A percentile compares a stretch with the other conserved stretches of the same genome.
These are phyloP conservation scores for Hoplias malabaricus DNA, from an alignment of 2,113 vertebrate species.

Conservation along the genomic window DNA sequence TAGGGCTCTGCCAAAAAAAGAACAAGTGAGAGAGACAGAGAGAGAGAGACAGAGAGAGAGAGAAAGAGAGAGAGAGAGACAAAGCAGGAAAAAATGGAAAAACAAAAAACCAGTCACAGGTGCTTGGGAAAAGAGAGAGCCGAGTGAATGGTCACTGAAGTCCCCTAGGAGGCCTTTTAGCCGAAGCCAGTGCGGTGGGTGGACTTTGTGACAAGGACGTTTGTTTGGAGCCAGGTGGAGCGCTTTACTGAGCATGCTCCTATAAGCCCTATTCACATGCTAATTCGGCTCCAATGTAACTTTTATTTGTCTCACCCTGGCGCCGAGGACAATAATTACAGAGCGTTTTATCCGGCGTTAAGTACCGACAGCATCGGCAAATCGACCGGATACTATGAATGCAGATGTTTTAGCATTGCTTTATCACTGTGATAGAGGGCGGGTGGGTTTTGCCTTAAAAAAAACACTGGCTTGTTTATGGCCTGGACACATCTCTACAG, in stretches of 20 bases:
- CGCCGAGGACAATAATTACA: slow-evolving; percentile 53
- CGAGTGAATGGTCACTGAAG: slow-evolving; percentile 78
- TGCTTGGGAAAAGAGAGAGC: slow-evolving; percentile 77
- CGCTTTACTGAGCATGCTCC: slow-evolving; percentile 78
- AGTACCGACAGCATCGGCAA: slow-evolving; percentile 38
- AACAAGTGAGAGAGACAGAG: slow-evolving; percentile 37
- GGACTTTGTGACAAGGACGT: slow-evolving; percentile 80
- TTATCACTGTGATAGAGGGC: neutral
- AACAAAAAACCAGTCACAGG: slow-evolving; percentile 83
- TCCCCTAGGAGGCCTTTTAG: slow-evolving; percentile 80
- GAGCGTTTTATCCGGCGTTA: slow-evolving; percentile 43
- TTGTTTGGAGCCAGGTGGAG: slow-evolving; percentile 77
- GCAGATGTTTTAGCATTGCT: slow-evolving; percentile 34
- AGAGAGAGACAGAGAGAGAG: slow-evolving; percentile 29
- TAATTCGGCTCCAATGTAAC: slow-evolving; percentile 75
- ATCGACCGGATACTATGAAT: slow-evolving; percentile 40
- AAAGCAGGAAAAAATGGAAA: slow-evolving; percentile 75
- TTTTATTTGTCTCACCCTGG: slow-evolving; percentile 64
- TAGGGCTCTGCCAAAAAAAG: slow-evolving; percentile 78
- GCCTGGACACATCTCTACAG: neutral
- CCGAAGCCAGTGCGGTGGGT: slow-evolving; percentile 77
- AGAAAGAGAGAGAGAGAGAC: slow-evolving; percentile 27
- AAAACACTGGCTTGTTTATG: neutral
- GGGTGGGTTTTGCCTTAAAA: neutral
- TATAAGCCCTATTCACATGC: slow-evolving; percentile 80